Evolutionary conservation across 2,888 invertebrate genomes (phyloP), one percentile per base, ranked within the genome.

Genomic region (Erannis defoliaria): DNA sequence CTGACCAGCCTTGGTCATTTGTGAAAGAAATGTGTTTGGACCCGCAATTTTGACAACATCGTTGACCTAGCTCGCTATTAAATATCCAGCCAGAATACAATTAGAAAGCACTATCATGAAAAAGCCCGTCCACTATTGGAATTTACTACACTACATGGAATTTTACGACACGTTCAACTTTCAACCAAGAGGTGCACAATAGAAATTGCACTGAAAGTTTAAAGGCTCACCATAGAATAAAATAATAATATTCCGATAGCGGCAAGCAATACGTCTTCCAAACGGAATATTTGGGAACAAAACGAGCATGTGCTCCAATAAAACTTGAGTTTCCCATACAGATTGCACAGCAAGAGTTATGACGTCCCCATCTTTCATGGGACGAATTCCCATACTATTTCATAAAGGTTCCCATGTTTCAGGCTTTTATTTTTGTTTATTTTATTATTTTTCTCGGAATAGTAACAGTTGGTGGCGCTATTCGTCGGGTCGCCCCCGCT

Each of bases 271-370:
- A 51, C n/a, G 38, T 66, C 60, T 59, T 55, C 54, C 55, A 54
- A 62, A 54, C 58, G 54, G 57, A 68, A 68, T 59, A 55, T 59
- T 56, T 54, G 55, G 43, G 48, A 58, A 53, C 55, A 59, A 54
- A 68, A 64, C 61, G 64, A 70, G 71, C 68, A 55, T 71, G 70
- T 68, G 60, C 49, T 67, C 58, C 66, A 72, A 76, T 75, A 76
- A 74, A 75, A 76, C 56, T 67, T 71, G 75, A 75, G 72, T 71
- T 75, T 70, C 70, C 73, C 70, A 70, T 71, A 64, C 71, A 73
- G 61, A 72, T 67, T 62, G 68, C 57, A 55, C 57, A 50, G 56
- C 62, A 62, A 68, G 72, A 78, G 67, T 77, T 76, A 80, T 76
- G 66, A 72, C 60, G 38, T 64, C 66, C 70, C 69, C 69, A 74